Percentiles rank a stretch among this genome's conserved stretches.
These are phyloP conservation scores for Mastacembelus armatus DNA, from an alignment of 2,797 vertebrate genomes.

Conservation along the genomic window DNA sequence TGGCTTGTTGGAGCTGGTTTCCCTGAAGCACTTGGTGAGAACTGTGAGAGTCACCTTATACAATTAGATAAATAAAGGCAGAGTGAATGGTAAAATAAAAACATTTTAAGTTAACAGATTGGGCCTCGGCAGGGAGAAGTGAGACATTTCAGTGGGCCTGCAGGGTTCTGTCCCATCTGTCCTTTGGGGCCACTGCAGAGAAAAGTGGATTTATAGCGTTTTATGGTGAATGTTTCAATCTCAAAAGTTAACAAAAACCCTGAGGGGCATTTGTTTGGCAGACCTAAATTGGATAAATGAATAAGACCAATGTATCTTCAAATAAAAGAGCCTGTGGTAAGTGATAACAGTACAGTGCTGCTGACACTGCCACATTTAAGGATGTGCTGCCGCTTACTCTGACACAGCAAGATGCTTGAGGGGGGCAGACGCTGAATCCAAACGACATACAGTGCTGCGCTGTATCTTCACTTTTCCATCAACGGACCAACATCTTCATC, in stretches of 20 bases:
- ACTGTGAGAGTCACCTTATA: too few relatives aligned
- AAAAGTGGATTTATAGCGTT: neutral
- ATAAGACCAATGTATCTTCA: neutral
- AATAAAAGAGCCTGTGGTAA: slow-evolving; percentile 4
- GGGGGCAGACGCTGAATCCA: neutral
- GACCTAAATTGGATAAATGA: neutral
- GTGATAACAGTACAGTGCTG: slow-evolving; percentile 2
- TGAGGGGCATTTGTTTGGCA: neutral
- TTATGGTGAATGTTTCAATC: neutral
- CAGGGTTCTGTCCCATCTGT: too few relatives aligned
- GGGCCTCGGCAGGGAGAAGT: neutral
- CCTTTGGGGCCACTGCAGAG: neutral
- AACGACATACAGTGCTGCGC: neutral
- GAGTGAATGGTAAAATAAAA: neutral
- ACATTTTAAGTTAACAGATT: neutral
- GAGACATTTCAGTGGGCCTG: neutral
- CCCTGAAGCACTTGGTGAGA: too few relatives aligned
- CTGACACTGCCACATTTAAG: slow-evolving; percentile 23
- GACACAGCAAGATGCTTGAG: slow-evolving; percentile 16
- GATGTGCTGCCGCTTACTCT: neutral
- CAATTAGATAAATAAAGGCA: neutral
- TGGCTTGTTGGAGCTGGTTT: neutral
- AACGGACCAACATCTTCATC: neutral
- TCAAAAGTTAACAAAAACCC: slow-evolving; percentile 6
- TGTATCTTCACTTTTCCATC: neutral